Evolutionary conservation across 2,113 vertebrate genomes (phyloP), one percentile per base, ranked within the genome.

Genomic region (Sus scrofa): DNA sequence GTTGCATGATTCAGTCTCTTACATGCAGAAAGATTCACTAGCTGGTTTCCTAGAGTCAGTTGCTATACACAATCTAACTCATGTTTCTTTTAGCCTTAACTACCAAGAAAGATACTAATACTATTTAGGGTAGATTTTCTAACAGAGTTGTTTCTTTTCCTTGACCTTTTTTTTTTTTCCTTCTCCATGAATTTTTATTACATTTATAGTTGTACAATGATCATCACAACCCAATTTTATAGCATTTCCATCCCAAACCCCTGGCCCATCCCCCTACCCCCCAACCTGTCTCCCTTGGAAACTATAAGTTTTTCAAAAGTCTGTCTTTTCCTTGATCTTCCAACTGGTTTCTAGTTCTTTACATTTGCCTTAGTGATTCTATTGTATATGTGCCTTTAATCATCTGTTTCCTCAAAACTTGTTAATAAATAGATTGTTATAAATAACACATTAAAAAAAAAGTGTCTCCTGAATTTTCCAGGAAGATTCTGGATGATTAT

Each of bases 371-470:
- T 74, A 65, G 18, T 32, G 16, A 13, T 68, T 88, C 52, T 87
- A 6, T 62, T 52, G 0, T 83, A 34, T 83, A 7, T 34, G 12
- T 84, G 7, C 22, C 34, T 78, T 81, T 94, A 56, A 39, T 65
- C 11, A 22, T 60, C 77, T 37, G 24, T 82, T 83, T 92, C 75
- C n/a, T 87, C 39, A 70, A 70, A 62, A 62, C 54, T 58, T 81
- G 77, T 82, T 70, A 79, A 71, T 70, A 75, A 79, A 63, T 54
- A 73, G 70, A 62, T 77, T 63, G 24, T 73, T 71, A 39, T 26
- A 52, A 94, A 62, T 39, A 85, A 56, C n/a, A 70, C 62, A n/a
- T 71, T 87, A 75, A 77, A 68, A 26, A 86, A 86, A 58, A 70
- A 14, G 9, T 50, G 75, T 91, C 54, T 79, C 2, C 34, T 65